Evolutionary conservation across 1,140 invertebrate species (phyloP).

Genomic region (Propsilocerus akamusi): DNA sequence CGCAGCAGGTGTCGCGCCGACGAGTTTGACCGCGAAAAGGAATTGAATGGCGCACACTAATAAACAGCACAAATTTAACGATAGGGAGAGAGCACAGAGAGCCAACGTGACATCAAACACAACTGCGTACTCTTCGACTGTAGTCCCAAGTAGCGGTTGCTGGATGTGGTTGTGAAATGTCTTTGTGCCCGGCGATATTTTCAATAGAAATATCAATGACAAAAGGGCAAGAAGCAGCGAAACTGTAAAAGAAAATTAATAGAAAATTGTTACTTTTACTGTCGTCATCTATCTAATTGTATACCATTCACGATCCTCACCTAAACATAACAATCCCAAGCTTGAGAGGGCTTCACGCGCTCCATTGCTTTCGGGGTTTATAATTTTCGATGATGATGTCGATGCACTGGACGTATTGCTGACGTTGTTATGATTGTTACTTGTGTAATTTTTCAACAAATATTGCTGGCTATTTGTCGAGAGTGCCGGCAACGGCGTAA

Average conservation of each 20-base stretch:
- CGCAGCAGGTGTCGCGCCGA: slow-evolving; percentile 48
- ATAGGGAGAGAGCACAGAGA: slow-evolving; percentile 68
- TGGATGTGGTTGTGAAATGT: slow-evolving; percentile 33
- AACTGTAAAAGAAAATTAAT: slow-evolving; percentile 24
- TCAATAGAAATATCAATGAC: slow-evolving; percentile 66
- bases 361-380: slow-evolving; percentile 16
- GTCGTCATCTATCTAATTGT: not conserved
- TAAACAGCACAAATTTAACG: slow-evolving; percentile 73
- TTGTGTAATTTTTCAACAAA: slow-evolving; percentile 5
- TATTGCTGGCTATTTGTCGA: slow-evolving; percentile 1
- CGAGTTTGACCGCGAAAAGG: slow-evolving; percentile 78
- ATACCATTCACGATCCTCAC: slow-evolving; percentile 10
- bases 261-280: not conserved
- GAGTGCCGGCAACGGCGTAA: not conserved
- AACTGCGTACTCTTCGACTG: slow-evolving; percentile 59
- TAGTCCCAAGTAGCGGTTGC: slow-evolving; percentile 32
- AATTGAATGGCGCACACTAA: slow-evolving; percentile 88
- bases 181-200: slow-evolving; percentile 48
- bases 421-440: not conserved
- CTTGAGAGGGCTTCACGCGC: slow-evolving; percentile 59
- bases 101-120: slow-evolving; percentile 82
- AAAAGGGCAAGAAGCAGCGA: slow-evolving; percentile 64
- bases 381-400: slow-evolving; percentile 5
- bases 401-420: slow-evolving; percentile 1
- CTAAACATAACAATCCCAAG: slow-evolving; percentile 61